Base-by-base conservation (phyloP, 2,113 vertebrate species). In the Nanorana parkeri region DNA sequence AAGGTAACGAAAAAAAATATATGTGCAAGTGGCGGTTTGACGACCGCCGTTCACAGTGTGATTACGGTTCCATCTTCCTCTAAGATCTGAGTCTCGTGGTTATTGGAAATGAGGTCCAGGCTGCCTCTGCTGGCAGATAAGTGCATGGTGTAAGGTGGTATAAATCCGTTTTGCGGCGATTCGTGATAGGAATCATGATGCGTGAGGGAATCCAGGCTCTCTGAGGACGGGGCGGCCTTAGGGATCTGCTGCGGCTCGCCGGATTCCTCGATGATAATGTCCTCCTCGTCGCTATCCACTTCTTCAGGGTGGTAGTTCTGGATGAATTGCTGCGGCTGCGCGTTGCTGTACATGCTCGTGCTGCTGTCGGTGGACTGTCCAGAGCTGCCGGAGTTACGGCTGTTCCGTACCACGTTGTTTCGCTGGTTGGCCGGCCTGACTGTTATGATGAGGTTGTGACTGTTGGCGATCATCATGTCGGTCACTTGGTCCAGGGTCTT, bases 401-500 rank as follows among this genome's bases (percentile, higher is more conserved):
- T 95, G 76, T 94, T 88, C 17, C 97, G 94, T 0, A 98, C 95
- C 0, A 99, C 87, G 1, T 99, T 99, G 86, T 99, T 99, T 85
- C 97, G 92, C 94, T 99, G 97, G 89, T 99, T 99, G 52, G 97
- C 98, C 0, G 98, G 98, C 55, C 98, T 94, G 66, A 99, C 98
- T 0, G 98, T 99, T 82, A 99, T 94, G 85, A 99, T 99, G 87
- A 99, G 95, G 90, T 99, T 99, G 88, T 97, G 96, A 88, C 97
- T 99, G 92, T 99, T 99, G 0, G 97, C 97, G 17, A 99, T 97
- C 98, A 99, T 99, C 98, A 99, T 99, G 89, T 99, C 98, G 0
- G 98, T 99, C 68, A 99, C 98, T 77, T 99, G 97, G 89, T 99
- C 97, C 6, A 99, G 94, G 58, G 96, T 98, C 84, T 99, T 99